These are phyloP conservation scores for Azemiops feae DNA, from an alignment of 2,113 vertebrate genomes.

Conservation along the genomic window DNA sequence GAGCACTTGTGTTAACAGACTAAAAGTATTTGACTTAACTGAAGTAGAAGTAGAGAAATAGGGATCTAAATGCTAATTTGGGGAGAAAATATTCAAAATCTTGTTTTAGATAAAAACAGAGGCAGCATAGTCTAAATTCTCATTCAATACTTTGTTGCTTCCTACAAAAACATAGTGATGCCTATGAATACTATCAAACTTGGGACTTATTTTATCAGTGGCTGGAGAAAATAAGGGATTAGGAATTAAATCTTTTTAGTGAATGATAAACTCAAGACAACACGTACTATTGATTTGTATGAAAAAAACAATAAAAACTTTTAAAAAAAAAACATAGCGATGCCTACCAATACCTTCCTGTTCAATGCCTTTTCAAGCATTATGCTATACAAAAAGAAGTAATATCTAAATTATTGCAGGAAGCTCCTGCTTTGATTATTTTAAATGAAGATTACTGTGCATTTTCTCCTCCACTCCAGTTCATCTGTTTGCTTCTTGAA, in stretches of 20 bases:
- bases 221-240: no score
- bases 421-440: background rate
- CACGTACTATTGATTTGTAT: no score
- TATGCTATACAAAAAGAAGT: background rate
- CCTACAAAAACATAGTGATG: background rate
- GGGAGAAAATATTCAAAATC: background rate
- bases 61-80: background rate
- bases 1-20: background rate
- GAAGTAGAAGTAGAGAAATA: background rate
- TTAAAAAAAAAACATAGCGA: background rate
- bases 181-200: no score
- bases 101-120: background rate
- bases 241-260: no score
- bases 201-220: no score
- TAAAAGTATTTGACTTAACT: background rate
- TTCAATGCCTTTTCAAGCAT: background rate
- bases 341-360: background rate
- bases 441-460: background rate
- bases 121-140: background rate
- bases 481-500: background rate
- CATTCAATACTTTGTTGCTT: background rate
- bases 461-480: background rate
- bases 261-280: no score
- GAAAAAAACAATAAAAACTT: no score
- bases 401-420: background rate